These are phyloP conservation scores for Pissodes strobi DNA, from an alignment of 1,140 invertebrate species.

Conservation along the genomic window DNA sequence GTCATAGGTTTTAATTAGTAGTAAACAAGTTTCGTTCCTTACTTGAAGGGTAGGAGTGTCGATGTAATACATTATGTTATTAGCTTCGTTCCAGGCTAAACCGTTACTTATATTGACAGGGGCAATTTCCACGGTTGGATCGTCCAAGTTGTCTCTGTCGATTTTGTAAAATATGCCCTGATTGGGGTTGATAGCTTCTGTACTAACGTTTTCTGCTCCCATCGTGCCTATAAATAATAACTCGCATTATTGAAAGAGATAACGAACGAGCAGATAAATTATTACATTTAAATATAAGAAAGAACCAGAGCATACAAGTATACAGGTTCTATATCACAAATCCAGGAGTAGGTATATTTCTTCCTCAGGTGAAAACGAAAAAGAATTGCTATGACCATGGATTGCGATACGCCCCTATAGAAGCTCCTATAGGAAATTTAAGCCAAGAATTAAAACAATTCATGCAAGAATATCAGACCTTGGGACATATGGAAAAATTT, in stretches of 20 bases:
- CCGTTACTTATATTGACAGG: constrained; percentile 77
- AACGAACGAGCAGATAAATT: background rate
- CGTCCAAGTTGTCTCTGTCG: constrained; percentile 54
- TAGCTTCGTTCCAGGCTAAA: constrained; percentile 74
- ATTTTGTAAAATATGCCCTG: constrained; percentile 65
- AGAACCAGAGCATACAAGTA: no score
- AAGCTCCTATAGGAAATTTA: no score
- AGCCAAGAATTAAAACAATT: no score
- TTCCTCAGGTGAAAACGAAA: background rate
- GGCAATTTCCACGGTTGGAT: constrained; percentile 52
- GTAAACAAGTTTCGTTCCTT: no score
- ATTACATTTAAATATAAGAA: background rate
- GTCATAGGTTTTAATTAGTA: no score
- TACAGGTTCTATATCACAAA: no score
- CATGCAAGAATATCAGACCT: no score
- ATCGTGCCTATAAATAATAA: constrained; percentile 66
- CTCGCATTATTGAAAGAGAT: background rate
- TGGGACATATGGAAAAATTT: no score
- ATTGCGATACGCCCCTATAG: background rate
- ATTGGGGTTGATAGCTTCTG: constrained; percentile 55
- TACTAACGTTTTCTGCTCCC: constrained; percentile 61
- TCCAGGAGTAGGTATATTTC: no score
- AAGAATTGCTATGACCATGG: background rate
- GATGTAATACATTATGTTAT: constrained; percentile 76
- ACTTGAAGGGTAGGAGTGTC: constrained; percentile 67